phyloP scores from a whole-genome alignment of 2,888 invertebrate species.

The Spilarctia lutea region DNA sequence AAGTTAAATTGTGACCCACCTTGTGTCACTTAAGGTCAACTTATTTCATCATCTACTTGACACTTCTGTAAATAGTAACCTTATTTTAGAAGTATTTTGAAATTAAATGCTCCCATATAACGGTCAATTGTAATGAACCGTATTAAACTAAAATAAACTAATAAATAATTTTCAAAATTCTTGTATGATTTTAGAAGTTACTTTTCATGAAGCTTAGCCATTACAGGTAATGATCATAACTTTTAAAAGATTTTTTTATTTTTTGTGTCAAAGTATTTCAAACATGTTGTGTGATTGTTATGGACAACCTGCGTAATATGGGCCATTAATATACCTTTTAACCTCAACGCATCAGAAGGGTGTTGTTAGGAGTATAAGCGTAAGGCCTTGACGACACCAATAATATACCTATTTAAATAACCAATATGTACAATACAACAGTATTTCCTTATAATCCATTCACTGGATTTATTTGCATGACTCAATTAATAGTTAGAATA shows the following conservation, averaged over 20 bases:
- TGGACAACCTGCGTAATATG: too few species aligned
- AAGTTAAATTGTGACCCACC: slow-evolving; percentile 19
- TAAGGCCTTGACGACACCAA: background rate
- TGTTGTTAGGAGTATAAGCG: background rate
- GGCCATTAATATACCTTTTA: too few species aligned
- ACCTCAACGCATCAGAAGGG: background rate
- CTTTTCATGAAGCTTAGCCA: too few species aligned
- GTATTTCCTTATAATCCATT: slow-evolving; percentile 14
- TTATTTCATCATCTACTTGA: background rate
- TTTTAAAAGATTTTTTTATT: too few species aligned
- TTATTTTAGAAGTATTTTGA: background rate
- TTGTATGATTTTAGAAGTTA: too few species aligned
- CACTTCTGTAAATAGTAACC: background rate
- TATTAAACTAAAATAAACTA: too few species aligned
- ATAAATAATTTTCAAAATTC: too few species aligned
- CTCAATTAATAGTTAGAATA: slow-evolving; percentile 12
- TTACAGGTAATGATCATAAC: too few species aligned
- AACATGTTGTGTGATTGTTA: too few species aligned
- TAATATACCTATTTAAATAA: slow-evolving; percentile 2
- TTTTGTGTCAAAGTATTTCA: too few species aligned
- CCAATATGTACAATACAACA: background rate
- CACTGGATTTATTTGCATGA: slow-evolving; percentile 4
- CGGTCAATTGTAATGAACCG: too few species aligned
- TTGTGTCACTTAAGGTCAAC: slow-evolving; percentile 16
- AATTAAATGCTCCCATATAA: too few species aligned